Conservation (phyloP, 2,888 invertebrate genomes). For the Scrobipalpa atriplicella region DNA sequence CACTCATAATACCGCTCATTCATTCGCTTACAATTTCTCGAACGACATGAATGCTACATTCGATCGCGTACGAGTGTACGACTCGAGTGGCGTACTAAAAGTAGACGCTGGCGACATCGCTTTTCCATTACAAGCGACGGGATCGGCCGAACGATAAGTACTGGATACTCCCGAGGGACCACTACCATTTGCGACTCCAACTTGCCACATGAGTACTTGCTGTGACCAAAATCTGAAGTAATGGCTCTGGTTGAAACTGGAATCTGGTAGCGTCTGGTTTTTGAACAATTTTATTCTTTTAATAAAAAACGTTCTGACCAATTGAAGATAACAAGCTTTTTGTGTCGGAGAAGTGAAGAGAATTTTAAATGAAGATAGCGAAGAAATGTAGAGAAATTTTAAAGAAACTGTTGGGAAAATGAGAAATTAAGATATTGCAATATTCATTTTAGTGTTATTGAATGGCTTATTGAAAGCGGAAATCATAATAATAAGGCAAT, state of each 20-base stretch:
- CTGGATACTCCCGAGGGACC: constrained; percentile 39
- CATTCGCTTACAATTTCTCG: constrained; percentile 6
- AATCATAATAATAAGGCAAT: no score
- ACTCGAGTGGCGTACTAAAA: constrained; percentile 28
- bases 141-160: constrained; percentile 47
- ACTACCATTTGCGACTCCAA: constrained; percentile 32
- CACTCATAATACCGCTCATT: not conserved
- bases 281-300: constrained; percentile 5
- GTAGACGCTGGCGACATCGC: constrained; percentile 45
- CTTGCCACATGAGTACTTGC: not conserved
- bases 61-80: constrained; percentile 16
- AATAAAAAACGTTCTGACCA: not conserved
- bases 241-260: not conserved
- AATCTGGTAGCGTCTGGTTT: not conserved
- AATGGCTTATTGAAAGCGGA: no score
- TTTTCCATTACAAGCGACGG: constrained; percentile 57
- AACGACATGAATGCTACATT: not conserved
- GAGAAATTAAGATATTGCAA: not conserved
- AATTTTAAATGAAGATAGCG: not conserved
- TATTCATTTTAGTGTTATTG: no score
- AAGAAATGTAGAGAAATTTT: not conserved
- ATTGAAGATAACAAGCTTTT: constrained; percentile 5
- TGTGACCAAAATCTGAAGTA: constrained; percentile 17
- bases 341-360: not conserved
- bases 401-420: not conserved